Evolutionary conservation across 2,888 invertebrate species (phyloP).

Genomic region (Heliconius sara): DNA sequence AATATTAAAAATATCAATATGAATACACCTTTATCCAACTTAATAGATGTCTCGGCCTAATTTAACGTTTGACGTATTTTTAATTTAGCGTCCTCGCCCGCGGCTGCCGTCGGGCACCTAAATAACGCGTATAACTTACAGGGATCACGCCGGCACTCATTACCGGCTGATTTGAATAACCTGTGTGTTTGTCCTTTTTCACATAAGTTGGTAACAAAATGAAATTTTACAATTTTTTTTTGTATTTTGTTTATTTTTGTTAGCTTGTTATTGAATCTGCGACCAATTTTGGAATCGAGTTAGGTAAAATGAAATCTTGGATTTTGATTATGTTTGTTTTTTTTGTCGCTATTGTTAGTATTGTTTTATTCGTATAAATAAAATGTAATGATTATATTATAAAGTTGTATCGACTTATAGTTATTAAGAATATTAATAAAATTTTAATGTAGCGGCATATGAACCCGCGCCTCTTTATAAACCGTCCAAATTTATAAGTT

Average conservation of each 20-base stretch:
- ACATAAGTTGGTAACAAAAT: constrained; percentile 9
- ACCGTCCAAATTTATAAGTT: too few species aligned
- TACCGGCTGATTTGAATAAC: constrained; percentile 73
- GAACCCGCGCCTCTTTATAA: too few species aligned
- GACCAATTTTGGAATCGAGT: background rate
- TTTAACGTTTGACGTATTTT: constrained; percentile 84
- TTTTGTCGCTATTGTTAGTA: background rate
- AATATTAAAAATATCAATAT: constrained; percentile 49
- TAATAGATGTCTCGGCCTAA: constrained; percentile 84
- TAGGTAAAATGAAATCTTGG: background rate
- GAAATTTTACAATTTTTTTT: constrained; percentile 14
- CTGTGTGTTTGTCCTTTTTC: constrained; percentile 45
- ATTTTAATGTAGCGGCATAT: too few species aligned
- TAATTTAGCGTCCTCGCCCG: constrained; percentile 82
- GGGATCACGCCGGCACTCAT: constrained; percentile 77
- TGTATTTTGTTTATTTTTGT: constrained; percentile 1
- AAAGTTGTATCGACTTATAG: too few species aligned
- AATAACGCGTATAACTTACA: constrained; percentile 65
- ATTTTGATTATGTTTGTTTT: background rate
- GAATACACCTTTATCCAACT: constrained; percentile 64
- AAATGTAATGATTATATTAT: background rate
- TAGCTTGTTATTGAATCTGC: background rate
- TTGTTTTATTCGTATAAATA: background rate
- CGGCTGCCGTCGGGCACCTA: constrained; percentile 75
- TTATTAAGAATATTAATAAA: too few species aligned